Base-by-base conservation (phyloP, 2,113 vertebrate species). In the Parus major region DNA sequence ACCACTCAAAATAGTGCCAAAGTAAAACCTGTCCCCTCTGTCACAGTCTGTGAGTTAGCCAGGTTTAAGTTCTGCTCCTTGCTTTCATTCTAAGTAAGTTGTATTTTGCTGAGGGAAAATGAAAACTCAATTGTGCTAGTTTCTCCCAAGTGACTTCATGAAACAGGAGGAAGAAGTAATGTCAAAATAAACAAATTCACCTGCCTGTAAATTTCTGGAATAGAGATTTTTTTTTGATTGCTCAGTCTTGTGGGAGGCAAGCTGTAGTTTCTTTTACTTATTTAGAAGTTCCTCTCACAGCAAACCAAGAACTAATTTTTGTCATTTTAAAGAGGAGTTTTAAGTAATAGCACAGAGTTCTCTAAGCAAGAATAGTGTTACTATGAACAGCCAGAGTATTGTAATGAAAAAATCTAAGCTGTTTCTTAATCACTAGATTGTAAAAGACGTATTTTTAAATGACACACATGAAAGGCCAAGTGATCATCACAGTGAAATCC, bases 131-230 rank as follows among this genome's bases (percentile, higher is more conserved):
- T 39, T 64, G 28, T 71, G 52, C 42, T 55, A 36, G 44, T 61
- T 90, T 91, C 50, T 93, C 69, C 31, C 59, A 88, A 53, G 29
- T 59, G 64, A 82, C 35, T 80, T 56, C 31, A 31, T 61, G 66
- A 71, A 79, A 88, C 29, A 55, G 83, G 66, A 95, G 77, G 75
- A 95, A 92, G 82, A 61, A 82, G 61, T 63, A 87, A 85, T 53
- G 47, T 52, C 82, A 78, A 95, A 95, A 85, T 60, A 92, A 79
- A 92, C 44, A 69, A 90, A 85, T 44, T 76, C 71, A 85, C 69
- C 86, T 81, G 86, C 88, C 76, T 90, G 56, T 25, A 93, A 88
- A 61, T 29, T 52, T 9, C 22, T 78, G 70, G 90, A 81, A 87
- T 5, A 11, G 46, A 59, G 53, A 46, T 41, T 59, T 73, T 75